Evolutionary conservation across 1,140 invertebrate genomes (phyloP).

Genomic region (Camponotus floridanus): DNA sequence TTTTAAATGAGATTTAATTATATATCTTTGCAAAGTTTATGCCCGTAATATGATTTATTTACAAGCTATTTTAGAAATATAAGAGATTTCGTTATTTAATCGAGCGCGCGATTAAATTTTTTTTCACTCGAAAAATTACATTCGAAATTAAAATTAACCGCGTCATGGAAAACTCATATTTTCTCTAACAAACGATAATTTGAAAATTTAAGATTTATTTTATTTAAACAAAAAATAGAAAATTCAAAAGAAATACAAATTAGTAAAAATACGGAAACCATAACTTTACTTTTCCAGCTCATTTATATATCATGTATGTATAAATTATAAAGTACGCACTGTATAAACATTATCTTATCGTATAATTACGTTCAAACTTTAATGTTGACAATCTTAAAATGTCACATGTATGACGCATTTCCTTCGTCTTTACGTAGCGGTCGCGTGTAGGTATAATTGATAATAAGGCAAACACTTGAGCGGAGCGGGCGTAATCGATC

Average conservation of each 20-base stretch:
- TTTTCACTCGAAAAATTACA: background rate
- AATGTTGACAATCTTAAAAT: background rate
- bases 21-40: background rate
- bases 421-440: background rate
- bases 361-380: background rate
- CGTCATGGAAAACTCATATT: background rate
- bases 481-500: constrained; percentile 28
- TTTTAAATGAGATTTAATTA: constrained; percentile 12
- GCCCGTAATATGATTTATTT: background rate
- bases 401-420: background rate
- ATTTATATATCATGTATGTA: background rate
- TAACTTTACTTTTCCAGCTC: background rate
- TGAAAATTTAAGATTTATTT: background rate
- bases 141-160: background rate
- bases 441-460: constrained; percentile 27
- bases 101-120: background rate
- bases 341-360: background rate
- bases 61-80: background rate
- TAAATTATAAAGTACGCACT: background rate
- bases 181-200: background rate
- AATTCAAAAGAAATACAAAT: background rate
- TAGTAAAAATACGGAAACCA: background rate
- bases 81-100: background rate
- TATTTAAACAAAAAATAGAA: background rate
- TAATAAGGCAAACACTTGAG: constrained; percentile 50